These are phyloP conservation scores for Bovichtus diacanthus DNA, from an alignment of 2,797 vertebrate genomes.

Conservation along the genomic window DNA sequence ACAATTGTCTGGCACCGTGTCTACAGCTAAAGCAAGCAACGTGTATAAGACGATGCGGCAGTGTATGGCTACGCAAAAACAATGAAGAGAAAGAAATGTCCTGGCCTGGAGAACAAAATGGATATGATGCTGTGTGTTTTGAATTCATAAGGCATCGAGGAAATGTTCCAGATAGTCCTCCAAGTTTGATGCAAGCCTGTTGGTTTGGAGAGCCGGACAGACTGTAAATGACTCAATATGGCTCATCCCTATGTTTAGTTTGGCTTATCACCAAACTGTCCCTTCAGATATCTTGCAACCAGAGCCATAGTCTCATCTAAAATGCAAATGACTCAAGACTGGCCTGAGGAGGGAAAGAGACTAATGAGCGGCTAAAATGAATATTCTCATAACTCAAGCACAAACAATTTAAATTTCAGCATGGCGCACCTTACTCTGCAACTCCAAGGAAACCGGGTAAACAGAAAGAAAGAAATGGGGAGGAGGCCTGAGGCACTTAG, in stretches of 20 bases:
- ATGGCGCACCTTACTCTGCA: slow-evolving; percentile 72
- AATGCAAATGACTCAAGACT: slow-evolving; percentile 41
- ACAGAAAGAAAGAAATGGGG: slow-evolving; percentile 45
- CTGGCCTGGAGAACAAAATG: slow-evolving; percentile 14
- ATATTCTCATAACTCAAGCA: slow-evolving; percentile 62
- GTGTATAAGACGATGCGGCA: slow-evolving; percentile 21
- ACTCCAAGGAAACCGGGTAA: slow-evolving; percentile 64
- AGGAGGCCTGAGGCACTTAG: slow-evolving; percentile 47
- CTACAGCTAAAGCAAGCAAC: slow-evolving; percentile 31
- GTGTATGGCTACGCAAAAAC: background rate
- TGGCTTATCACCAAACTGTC: slow-evolving; percentile 48
- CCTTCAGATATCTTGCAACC: slow-evolving; percentile 39
- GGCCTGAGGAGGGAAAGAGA: slow-evolving; percentile 24
- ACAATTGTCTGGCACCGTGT: slow-evolving; percentile 42
- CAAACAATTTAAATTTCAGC: slow-evolving; percentile 64
- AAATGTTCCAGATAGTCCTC: slow-evolving; percentile 54
- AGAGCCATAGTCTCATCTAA: slow-evolving; percentile 30
- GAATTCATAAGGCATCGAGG: slow-evolving; percentile 39
- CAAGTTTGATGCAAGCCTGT: slow-evolving; percentile 54
- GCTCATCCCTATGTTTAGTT: slow-evolving; percentile 50
- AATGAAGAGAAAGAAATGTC: slow-evolving; percentile 38
- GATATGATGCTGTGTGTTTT: slow-evolving; percentile 35
- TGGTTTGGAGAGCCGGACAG: slow-evolving; percentile 35
- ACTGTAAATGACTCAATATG: slow-evolving; percentile 58
- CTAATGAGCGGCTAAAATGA: slow-evolving; percentile 44